Evolutionary conservation across 1,140 invertebrate genomes (phyloP), one percentile per base, ranked within the genome.

Genomic region (Hylaeus anthracinus): DNA sequence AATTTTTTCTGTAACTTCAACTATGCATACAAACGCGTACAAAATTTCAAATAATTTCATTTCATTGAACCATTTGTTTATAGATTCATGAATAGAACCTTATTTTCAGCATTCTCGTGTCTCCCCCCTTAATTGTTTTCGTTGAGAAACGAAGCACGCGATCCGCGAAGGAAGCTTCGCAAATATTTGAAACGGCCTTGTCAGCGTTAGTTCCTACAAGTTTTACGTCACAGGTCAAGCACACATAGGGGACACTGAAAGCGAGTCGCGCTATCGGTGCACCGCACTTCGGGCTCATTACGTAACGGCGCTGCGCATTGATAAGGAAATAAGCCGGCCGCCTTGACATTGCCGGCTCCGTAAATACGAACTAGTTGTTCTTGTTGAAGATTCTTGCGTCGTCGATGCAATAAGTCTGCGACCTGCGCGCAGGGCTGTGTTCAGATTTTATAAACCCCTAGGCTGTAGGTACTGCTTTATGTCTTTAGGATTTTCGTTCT

Each of bases 181-280:
- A 70, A 77, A 77, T 72, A 79, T 79, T 79, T 65, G 65, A 80
- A 80, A 56, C 70, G 79, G 70, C 83, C 84, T 86, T 85, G 83
- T 41, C 55, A 43, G 65, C 58, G 58, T 48, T 63, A 78, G 43
- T 72, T 70, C 71, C 55, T 75, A 61, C 43, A 43, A 61, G 73
- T 88, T 85, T 81, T 87, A 71, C 85, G 81, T 85, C 79, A 82
- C 83, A 82, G 88, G 81, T 85, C 85, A 86, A 79, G 75, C 82
- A 75, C 82, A 75, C 79, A 90, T 67, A 85, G 88, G 81, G 86
- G 86, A 81, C 77, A 83, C 89, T 75, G 89, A 86, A 83, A 86
- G 83, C 74, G 85, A 69, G 74, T 84, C 88, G 84, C 81, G 66
- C 41, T 83, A 88, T 88, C 83, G 86, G 76, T 83, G 86, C 72